These are phyloP conservation scores for Xerus rutilus DNA, from an alignment of 2,797 vertebrate species.

Conservation along the genomic window DNA sequence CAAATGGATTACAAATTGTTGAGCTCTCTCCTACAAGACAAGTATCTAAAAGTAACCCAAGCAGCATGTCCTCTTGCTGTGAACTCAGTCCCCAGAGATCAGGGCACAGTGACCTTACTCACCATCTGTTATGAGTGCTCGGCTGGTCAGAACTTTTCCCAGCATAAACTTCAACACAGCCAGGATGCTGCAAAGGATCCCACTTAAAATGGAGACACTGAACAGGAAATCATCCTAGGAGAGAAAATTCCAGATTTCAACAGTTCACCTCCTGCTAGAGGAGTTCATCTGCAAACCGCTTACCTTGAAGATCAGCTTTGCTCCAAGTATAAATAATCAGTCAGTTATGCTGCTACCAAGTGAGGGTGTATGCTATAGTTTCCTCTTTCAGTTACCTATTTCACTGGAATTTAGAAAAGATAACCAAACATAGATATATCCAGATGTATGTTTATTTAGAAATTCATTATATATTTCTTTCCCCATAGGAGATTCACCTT, in stretches of 20 bases:
- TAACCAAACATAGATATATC: not conserved
- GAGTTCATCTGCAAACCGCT: not conserved
- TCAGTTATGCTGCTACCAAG: not conserved
- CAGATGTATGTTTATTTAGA: not conserved
- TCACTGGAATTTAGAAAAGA: not conserved
- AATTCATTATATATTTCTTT: not conserved
- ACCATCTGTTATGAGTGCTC: conserved; percentile 98
- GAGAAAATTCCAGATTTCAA: conserved; percentile 76
- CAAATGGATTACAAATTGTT: not conserved
- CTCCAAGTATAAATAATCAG: not conserved
- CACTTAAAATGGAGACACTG: conserved; percentile 97
- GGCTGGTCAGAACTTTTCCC: conserved; percentile 97
- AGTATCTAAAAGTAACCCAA: not conserved
- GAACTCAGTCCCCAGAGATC: not conserved
- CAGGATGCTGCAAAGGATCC: conserved; percentile 94
- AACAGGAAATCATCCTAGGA: conserved; percentile 96
- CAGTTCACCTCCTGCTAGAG: not conserved
- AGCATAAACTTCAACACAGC: conserved; percentile 97
- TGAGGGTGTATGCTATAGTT: not conserved
- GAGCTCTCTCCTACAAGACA: not conserved
- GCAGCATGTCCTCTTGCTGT: not conserved
- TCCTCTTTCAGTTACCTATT: not conserved
- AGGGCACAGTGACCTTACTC: conserved; percentile 79
- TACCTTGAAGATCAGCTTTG: not conserved
- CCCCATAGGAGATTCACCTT: not conserved